Conservation (phyloP, 2,797 vertebrate genomes). For the Pagetopsis macropterus region DNA sequence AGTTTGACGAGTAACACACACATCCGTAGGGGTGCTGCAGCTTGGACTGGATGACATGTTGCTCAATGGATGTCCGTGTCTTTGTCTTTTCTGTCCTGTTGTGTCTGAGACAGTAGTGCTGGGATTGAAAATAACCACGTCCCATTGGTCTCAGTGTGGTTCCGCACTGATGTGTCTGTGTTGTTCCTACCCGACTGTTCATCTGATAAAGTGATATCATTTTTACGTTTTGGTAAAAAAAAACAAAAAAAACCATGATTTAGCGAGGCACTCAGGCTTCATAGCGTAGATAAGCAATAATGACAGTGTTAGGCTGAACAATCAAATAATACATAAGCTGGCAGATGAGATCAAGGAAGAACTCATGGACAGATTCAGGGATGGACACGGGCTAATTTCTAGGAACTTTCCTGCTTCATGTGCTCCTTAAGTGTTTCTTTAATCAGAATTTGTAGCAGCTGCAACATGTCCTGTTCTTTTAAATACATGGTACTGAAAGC, state of each 20-base stretch:
- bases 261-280: conserved; percentile 71
- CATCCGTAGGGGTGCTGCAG: neutral
- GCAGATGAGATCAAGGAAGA: conserved; percentile 6
- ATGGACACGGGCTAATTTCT: conserved; percentile 26
- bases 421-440: conserved; percentile 54
- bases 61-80: conserved; percentile 41
- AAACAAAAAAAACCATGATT: conserved; percentile 50
- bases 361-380: conserved; percentile 15
- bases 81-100: conserved; percentile 42
- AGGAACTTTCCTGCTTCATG: conserved; percentile 44
- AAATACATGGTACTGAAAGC: conserved; percentile 7
- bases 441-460: conserved; percentile 70
- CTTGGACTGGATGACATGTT: conserved; percentile 19
- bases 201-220: conserved; percentile 60
- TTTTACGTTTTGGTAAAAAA: conserved; percentile 74
- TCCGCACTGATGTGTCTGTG: conserved; percentile 26
- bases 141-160: conserved; percentile 17
- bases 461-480: conserved; percentile 29
- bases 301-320: conserved; percentile 59
- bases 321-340: conserved; percentile 29
- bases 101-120: conserved; percentile 35
- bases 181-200: conserved; percentile 60
- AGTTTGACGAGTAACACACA: conserved; percentile 82
- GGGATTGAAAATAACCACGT: conserved; percentile 14
- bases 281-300: conserved; percentile 84